Evolutionary conservation across 2,797 vertebrate genomes (phyloP), one percentile per base, ranked within the genome.

Genomic region (Poecilia wingei): DNA sequence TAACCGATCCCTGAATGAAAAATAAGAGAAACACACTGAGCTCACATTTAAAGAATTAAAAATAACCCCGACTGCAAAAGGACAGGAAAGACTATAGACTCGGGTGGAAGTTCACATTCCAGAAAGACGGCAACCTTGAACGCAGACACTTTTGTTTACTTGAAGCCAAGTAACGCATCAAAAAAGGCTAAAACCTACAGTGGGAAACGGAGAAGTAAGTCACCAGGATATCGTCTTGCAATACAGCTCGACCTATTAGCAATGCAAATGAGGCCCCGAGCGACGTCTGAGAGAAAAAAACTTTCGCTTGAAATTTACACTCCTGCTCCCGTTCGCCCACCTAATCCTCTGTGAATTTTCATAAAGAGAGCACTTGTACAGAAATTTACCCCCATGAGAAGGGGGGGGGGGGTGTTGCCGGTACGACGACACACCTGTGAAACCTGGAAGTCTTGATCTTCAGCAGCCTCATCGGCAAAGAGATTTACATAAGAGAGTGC

Each of bases 381-480:
- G 82, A 81, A 91, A 87, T 53, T 76, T 81, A 43, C 7, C 85
- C 88, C 80, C 7, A n/a, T 49, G 90, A 82, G 91, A 5, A 1
- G 6, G 39, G 39, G 6, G 39, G 39, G 6, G 39, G 36, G 36
- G 36, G 36, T 2, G 36, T 18, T 88, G 81, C 86, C 78, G 81
- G 87, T 80, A 85, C 87, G 47, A 77, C 75, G 55, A 77, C 76
- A 64, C 83, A 77, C 75, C 72, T 87, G 79, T 80, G 79, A 86
- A 92, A 86, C 73, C 80, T 20, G 61, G 72, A 78, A 53, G 59
- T 87, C 84, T 94, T 94, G 88, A 94, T 94, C 88, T 86, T 87
- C 80, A 84, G 83, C 55, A 14, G 45, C 87, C 88, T 92, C 88
- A 94, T 92, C 82, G 86, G 66, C 55, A 47, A 82, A 79, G 82